phyloP scores from a whole-genome alignment of 2,113 vertebrate genomes.

The Ginglymostoma cirratum region DNA sequence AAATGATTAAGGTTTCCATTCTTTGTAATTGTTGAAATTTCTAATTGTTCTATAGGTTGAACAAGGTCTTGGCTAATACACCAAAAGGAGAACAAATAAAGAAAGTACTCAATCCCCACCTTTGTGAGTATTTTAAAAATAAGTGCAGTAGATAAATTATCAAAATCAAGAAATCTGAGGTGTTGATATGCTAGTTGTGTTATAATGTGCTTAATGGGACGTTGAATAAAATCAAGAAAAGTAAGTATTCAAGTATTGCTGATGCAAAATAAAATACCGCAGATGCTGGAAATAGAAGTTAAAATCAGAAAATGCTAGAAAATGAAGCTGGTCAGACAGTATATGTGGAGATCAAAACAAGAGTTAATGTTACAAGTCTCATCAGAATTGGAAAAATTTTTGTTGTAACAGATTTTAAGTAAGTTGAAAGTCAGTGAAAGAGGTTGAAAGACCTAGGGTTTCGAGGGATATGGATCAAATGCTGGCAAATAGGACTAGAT shows the following conservation, averaged over 20 bases:
- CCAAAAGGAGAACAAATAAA: conserved; percentile 80
- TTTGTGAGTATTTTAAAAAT: conserved; percentile 66
- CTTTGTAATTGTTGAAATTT: conserved; percentile 4
- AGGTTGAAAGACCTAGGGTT: too few species aligned
- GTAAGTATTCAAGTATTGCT: background rate
- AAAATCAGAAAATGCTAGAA: background rate
- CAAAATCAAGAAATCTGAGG: background rate
- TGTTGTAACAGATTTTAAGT: background rate
- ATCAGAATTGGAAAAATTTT: background rate
- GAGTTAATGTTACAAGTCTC: background rate
- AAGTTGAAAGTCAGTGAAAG: background rate
- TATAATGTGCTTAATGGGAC: background rate
- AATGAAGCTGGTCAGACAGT: background rate
- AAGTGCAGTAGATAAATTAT: background rate
- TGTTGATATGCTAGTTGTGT: background rate
- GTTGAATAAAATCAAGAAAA: background rate
- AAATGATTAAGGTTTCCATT: background rate
- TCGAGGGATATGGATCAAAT: too few species aligned
- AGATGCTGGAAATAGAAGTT: background rate
- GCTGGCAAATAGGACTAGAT: too few species aligned
- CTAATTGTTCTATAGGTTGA: conserved; percentile 60
- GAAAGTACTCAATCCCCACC: conserved; percentile 79
- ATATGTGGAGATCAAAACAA: background rate
- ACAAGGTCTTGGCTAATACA: conserved; percentile 68
- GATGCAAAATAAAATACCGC: background rate